Conservation (phyloP, 2,888 invertebrate species). For the Cerceris ruficornis region DNA sequence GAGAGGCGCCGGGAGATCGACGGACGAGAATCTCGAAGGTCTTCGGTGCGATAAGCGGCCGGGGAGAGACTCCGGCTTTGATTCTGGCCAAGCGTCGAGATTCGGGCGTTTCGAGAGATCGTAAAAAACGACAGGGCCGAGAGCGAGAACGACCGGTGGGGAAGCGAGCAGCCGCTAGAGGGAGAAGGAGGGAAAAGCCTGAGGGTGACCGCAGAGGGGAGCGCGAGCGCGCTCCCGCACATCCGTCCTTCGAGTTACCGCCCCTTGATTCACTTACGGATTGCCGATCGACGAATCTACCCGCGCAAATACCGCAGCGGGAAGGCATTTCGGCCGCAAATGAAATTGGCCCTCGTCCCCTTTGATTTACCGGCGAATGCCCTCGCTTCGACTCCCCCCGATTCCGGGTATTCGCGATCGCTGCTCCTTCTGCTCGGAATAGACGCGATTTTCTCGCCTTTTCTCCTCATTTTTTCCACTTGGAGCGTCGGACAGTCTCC, state of each 20-base stretch:
- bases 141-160: background rate
- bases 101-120: too few species aligned
- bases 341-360: slow-evolving; percentile 60
- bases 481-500: background rate
- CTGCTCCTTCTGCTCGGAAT: background rate
- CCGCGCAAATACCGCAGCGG: background rate
- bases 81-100: too few species aligned
- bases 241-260: slow-evolving; percentile 27
- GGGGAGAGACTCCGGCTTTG: too few species aligned
- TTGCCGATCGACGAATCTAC: slow-evolving; percentile 3
- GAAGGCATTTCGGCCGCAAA: slow-evolving; percentile 35
- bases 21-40: too few species aligned
- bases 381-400: background rate
- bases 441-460: background rate
- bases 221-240: background rate
- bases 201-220: background rate
- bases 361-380: slow-evolving; percentile 43
- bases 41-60: too few species aligned
- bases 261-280: slow-evolving; percentile 52
- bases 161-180: background rate
- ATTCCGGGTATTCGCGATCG: background rate
- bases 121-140: too few species aligned
- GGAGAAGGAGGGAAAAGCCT: slow-evolving; percentile 19
- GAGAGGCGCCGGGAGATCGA: too few species aligned
- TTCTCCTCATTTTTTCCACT: too few species aligned